Base-by-base conservation (phyloP, 2,113 vertebrate species). In the Terrapene triunguis region DNA sequence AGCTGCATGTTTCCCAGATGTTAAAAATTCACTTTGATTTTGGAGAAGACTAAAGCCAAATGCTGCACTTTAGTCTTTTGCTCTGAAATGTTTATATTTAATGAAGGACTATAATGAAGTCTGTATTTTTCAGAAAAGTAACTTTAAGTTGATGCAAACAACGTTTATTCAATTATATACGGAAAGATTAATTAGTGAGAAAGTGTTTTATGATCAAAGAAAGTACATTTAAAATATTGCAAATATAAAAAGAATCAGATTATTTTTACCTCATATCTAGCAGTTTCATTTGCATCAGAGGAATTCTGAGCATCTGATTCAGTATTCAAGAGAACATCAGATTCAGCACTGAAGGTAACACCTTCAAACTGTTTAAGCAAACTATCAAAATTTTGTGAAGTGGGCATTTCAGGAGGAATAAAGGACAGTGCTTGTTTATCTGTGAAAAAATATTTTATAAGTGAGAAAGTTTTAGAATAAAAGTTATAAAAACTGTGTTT, bases 381-480 rank as follows among this genome's bases (percentile, higher is more conserved):
- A 2, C 65, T 93, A 88, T 99, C 98, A 95, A 99, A 99, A 96
- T 98, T 99, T 65, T 94, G 95, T 51, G 98, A 88, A 27, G 98
- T 98, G 84, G 99, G 99, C n/a, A 99, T 98, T 96, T 98, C 97
- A 1, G 99, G 99, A 32, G 98, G 89, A 72, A 96, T 95, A 90
- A 99, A 99, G 72, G 98, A 98, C 17, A 99, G 92, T 11, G 98
- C 99, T 89, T 98, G 95, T 89, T 98, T 88, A 97, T 99, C 99
- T 99, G 92, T 76, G 88, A 90, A 85, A 55, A 95, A 97, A 44
- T 94, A 29, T 88, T 84, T 57, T 25, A 83, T 83, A 53, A 42
- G 69, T 13, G 6, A 44, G 62, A 62, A 4, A 76, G 72, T 85
- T 82, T 48, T 72, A 81, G 24, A n/a, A 17, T 27, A 72, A 74